Base-by-base conservation (phyloP, 1,140 invertebrate genomes). In the Meteorus sp. region DNA sequence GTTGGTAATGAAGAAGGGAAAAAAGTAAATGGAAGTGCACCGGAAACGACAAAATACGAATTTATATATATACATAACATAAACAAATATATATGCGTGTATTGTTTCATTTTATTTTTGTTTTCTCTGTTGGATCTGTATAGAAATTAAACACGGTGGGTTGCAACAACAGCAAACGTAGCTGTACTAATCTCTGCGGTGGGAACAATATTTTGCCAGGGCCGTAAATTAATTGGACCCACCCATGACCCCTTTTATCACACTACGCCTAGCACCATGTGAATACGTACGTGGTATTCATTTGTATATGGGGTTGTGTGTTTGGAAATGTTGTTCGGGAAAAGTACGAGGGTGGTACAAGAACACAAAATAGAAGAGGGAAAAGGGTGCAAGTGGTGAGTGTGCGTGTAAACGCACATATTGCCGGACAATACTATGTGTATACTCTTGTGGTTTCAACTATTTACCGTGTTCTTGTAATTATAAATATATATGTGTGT, bases 171-270 rank as follows among this genome's bases (percentile, higher is more conserved):
- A 56, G 29, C 31, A 20, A n/a, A 20, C 3, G n/a, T 33, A 35
- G 33, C 56, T 54, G 50, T 59, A 68, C 66, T 68, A 68, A 68
- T 68, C 66, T 68, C 62, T 61, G 56, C 58, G 57, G 60, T 61
- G 57, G 60, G 64, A 66, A 62, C 64, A 63, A 68, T 68, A 68
- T 68, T 68, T 68, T 65, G 66, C 48, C 60, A 45, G 51, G 31
- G 55, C 47, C 60, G 64, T 68, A 62, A 68, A 68, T 68, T 68
- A 64, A 39, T 51, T 23, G 17, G 33, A 45, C 45, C 35, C 44
- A 23, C 33, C 60, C 44, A 51, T 53, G 48, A 56, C 45, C 59
- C 62, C 57, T 64, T 68, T 66, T 66, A 68, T 68, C 64, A 66
- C 64, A 50, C 55, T 59, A 66, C 55, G 48, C 39, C 44, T 61